These are phyloP conservation scores for Cheilosia scutellata DNA, from an alignment of 2,888 invertebrate genomes.

Conservation along the genomic window DNA sequence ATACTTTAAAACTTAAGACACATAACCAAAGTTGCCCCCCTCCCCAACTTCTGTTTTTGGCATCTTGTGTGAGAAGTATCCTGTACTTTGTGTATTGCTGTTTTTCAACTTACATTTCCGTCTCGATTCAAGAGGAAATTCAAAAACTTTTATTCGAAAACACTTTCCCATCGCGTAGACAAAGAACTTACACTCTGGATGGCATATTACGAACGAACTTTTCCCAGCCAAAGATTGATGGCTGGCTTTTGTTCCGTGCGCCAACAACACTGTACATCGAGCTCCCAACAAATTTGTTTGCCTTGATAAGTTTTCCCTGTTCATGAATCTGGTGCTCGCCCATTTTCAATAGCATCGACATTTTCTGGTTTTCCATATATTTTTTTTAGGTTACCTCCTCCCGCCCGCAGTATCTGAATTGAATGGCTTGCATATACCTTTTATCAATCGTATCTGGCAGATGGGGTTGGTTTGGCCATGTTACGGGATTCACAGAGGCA, in stretches of 20 bases:
- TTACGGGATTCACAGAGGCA: slow-evolving; percentile 32
- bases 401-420: slow-evolving; percentile 5
- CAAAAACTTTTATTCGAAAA: slow-evolving; percentile 67
- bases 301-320: slow-evolving; percentile 54
- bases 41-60: not conserved
- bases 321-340: slow-evolving; percentile 10
- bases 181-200: slow-evolving; percentile 43
- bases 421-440: slow-evolving; percentile 48
- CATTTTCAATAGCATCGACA: slow-evolving; percentile 33
- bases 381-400: not conserved
- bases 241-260: slow-evolving; percentile 60
- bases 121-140: slow-evolving; percentile 65
- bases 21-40: not conserved
- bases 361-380: slow-evolving; percentile 22
- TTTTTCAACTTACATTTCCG: slow-evolving; percentile 59
- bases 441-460: slow-evolving; percentile 47
- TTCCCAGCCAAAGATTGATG: slow-evolving; percentile 65
- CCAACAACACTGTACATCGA: slow-evolving; percentile 10
- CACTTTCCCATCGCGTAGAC: slow-evolving; percentile 58
- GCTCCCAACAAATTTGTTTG: slow-evolving; percentile 55
- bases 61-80: not conserved
- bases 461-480: slow-evolving; percentile 14
- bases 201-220: slow-evolving; percentile 57
- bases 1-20: not conserved
- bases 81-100: slow-evolving; percentile 8